A percentile compares a stretch with the other conserved stretches of the same genome.
Conservation (phyloP, 1,140 invertebrate genomes). For the Tetragnatha versicolor region DNA sequence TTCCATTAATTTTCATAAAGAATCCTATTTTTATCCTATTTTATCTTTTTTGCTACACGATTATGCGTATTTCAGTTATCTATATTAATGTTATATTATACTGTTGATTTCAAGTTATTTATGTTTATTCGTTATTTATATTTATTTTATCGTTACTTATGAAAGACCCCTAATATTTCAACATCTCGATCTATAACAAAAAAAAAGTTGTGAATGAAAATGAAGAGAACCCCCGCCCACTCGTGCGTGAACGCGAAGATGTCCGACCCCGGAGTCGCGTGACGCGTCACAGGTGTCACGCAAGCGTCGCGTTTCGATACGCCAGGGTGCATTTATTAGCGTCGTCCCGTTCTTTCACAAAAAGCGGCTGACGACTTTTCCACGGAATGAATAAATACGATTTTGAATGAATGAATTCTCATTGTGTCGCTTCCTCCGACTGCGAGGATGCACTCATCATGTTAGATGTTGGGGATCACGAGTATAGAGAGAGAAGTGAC, state of each 20-base stretch:
- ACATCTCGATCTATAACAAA: too few relatives aligned
- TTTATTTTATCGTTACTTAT: too few relatives aligned
- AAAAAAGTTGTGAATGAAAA: background rate
- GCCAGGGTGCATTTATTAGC: constrained; percentile 8
- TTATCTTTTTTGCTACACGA: background rate
- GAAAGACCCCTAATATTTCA: too few relatives aligned
- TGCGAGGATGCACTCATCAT: background rate
- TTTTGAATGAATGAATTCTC: too few relatives aligned
- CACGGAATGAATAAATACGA: background rate
- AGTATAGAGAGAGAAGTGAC: too few relatives aligned
- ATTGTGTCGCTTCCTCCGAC: too few relatives aligned
- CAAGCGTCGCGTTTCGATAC: background rate
- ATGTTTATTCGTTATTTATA: too few relatives aligned
- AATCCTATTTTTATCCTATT: background rate
- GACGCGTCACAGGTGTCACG: background rate
- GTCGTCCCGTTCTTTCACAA: background rate
- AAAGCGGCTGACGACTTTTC: background rate
- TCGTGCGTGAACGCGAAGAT: constrained; percentile 3
- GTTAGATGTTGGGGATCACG: too few relatives aligned
- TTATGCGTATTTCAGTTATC: background rate
- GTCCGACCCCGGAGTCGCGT: background rate
- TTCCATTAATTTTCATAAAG: background rate
- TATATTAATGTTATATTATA: background rate
- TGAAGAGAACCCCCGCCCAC: too few relatives aligned
- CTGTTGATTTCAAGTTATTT: too few relatives aligned